Evolutionary conservation across 2,888 invertebrate species (phyloP), one percentile per base, ranked within the genome.

Genomic region (Drosophila lutescens): DNA sequence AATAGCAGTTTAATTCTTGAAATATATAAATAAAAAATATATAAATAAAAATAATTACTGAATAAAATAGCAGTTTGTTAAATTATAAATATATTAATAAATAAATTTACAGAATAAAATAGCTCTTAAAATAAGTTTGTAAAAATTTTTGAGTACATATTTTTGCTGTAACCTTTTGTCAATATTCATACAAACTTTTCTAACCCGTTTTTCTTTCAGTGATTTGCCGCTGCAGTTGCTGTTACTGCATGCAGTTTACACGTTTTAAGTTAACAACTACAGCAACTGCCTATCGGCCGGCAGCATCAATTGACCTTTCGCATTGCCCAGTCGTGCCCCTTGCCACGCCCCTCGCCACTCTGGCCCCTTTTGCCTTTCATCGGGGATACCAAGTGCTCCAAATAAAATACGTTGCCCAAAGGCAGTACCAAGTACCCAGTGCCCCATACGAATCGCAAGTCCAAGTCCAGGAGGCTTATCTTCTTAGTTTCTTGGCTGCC

Each of bases 221-320:
- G 40, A 30, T 40, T 12, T 23, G 2, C 12, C 8, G 9, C 38
- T n/a, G n/a, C 7, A 50, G 20, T 30, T 62, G 67, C 55, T 58
- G 68, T 47, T 59, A 57, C 20, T 59, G 60, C 49, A 26, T 44
- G 72, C 63, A 72, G 81, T 59, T 80, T 79, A 83, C 83, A 86
- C 86, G 86, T 80, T 83, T 83, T 80, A 70, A 82, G 82, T 82
- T 82, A 81, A 81, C 81, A 83, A 83, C 65, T 63, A 59, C 69
- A 67, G 69, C 61, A 32, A 55, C 84, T 80, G 85, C 85, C 88
- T 88, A 85, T 85, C 85, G 72, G 66, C 74, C 73, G 74, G 84
- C 84, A 86, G 78, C 86, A 85, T 85, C 86, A 84, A 84, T 88
- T 85, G 85, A 85, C 85, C 85, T 88, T 87, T 84, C 80, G 82